Percentiles rank a stretch among this genome's conserved stretches.
Conservation (phyloP, 2,113 vertebrate genomes). For the Rhea pennata region DNA sequence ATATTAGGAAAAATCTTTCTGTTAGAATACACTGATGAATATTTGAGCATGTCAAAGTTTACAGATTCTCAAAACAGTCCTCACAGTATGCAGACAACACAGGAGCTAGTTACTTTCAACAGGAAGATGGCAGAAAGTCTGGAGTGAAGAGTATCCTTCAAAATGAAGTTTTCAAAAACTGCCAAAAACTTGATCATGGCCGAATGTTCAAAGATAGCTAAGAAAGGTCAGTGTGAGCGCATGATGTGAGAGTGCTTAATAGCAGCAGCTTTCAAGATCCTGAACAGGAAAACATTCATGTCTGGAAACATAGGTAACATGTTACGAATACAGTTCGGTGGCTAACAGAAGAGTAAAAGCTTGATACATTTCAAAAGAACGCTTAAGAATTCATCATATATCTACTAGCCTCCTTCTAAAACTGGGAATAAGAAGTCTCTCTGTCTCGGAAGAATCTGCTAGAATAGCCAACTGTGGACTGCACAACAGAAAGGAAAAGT, state of each 20-base stretch:
- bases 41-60: background rate
- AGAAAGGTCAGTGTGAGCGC: background rate
- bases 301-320: background rate
- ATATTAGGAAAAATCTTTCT: background rate
- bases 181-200: background rate
- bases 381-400: background rate
- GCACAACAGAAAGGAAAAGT: background rate
- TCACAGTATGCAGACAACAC: background rate
- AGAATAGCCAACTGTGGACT: background rate
- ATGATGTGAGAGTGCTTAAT: background rate
- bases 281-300: background rate
- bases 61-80: background rate
- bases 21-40: background rate
- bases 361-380: background rate
- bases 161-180: background rate
- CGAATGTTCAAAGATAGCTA: background rate
- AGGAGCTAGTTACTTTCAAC: background rate
- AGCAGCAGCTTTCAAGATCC: background rate
- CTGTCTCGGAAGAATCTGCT: background rate
- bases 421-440: constrained; percentile 27
- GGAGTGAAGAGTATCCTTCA: background rate
- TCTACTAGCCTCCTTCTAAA: background rate
- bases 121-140: background rate
- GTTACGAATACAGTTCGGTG: background rate
- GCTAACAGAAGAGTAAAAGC: background rate